A percentile compares a stretch with the other conserved stretches of the same genome.
phyloP scores from a whole-genome alignment of 2,888 invertebrate genomes.

The Malachius bipustulatus region DNA sequence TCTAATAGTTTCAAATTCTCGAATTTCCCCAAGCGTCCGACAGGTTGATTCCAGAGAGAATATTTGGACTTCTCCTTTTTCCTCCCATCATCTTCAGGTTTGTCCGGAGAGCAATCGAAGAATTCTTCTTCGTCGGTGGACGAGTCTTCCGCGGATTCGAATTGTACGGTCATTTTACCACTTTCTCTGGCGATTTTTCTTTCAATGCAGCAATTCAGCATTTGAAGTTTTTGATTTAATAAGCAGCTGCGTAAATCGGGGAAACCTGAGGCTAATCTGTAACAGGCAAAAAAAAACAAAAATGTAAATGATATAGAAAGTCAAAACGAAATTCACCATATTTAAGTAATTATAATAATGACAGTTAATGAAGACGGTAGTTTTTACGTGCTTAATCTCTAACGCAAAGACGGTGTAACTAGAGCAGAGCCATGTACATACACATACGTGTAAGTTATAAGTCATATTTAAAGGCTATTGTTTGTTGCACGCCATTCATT shows the following conservation, averaged over 20 bases:
- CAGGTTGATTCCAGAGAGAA: conserved; percentile 43
- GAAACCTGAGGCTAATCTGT: conserved; percentile 64
- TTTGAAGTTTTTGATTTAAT: conserved; percentile 84
- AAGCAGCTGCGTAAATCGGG: conserved; percentile 85
- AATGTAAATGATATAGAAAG: no score
- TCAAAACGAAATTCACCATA: no score
- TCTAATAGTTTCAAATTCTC: conserved; percentile 54
- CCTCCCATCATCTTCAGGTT: conserved; percentile 34
- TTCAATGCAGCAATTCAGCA: conserved; percentile 68
- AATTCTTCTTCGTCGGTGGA: conserved; percentile 58
- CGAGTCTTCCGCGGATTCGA: conserved; percentile 35
- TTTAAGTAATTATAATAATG: background rate
- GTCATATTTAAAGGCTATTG: no score
- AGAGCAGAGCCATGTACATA: no score
- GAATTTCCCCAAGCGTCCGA: conserved; percentile 58
- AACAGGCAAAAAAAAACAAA: conserved; percentile 31
- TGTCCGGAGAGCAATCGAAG: conserved; percentile 56
- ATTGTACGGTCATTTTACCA: conserved; percentile 33
- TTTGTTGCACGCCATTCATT: no score
- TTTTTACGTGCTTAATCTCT: no score
- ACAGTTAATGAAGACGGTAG: no score
- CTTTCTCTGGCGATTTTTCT: conserved; percentile 45
- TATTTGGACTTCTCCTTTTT: conserved; percentile 31
- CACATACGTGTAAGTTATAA: no score
- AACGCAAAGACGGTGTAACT: no score